Percentiles rank a stretch among this genome's conserved stretches.
These are phyloP conservation scores for Uloborus plumipes DNA, from an alignment of 2,888 invertebrate genomes.

Conservation along the genomic window DNA sequence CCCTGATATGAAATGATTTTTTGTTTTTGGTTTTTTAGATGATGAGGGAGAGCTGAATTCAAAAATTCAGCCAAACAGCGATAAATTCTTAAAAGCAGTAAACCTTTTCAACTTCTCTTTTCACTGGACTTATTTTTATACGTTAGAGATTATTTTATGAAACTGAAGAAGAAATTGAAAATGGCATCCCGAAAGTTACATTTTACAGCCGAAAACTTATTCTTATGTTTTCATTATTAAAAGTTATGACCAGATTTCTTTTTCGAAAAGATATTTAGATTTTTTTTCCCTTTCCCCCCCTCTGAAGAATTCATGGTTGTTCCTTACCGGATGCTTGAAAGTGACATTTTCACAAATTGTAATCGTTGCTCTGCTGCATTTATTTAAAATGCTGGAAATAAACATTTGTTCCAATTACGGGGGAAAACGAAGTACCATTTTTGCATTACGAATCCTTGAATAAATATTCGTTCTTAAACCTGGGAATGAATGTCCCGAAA, in stretches of 20 bases:
- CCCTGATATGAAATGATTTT: too few relatives aligned
- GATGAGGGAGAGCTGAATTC: too few relatives aligned
- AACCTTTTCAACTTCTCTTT: slow-evolving; percentile 18
- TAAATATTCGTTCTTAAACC: slow-evolving; percentile 10
- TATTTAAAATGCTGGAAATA: slow-evolving; percentile 50
- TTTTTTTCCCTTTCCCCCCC: slow-evolving; percentile 10
- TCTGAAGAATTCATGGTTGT: slow-evolving; percentile 10
- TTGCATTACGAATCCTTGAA: slow-evolving; percentile 43
- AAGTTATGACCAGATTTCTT: slow-evolving; percentile 63
- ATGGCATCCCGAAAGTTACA: slow-evolving; percentile 60
- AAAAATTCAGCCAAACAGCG: slow-evolving; percentile 7
- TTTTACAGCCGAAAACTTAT: slow-evolving; percentile 61
- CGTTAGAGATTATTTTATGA: slow-evolving; percentile 56
- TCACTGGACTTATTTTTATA: slow-evolving; percentile 52
- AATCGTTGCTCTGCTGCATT: slow-evolving; percentile 25
- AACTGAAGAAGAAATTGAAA: slow-evolving; percentile 62
- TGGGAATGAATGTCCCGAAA: slow-evolving; percentile 29
- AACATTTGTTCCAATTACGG: slow-evolving; percentile 62
- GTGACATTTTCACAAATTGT: slow-evolving; percentile 43
- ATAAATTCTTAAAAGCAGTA: slow-evolving; percentile 3
- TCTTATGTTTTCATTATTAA: slow-evolving; percentile 63
- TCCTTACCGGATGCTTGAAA: slow-evolving; percentile 26
- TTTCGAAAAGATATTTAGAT: slow-evolving; percentile 38
- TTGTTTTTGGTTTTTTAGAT: too few relatives aligned
- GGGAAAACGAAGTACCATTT: slow-evolving; percentile 43